These are phyloP conservation scores for Strix uralensis DNA, from an alignment of 2,113 vertebrate species.

Conservation along the genomic window DNA sequence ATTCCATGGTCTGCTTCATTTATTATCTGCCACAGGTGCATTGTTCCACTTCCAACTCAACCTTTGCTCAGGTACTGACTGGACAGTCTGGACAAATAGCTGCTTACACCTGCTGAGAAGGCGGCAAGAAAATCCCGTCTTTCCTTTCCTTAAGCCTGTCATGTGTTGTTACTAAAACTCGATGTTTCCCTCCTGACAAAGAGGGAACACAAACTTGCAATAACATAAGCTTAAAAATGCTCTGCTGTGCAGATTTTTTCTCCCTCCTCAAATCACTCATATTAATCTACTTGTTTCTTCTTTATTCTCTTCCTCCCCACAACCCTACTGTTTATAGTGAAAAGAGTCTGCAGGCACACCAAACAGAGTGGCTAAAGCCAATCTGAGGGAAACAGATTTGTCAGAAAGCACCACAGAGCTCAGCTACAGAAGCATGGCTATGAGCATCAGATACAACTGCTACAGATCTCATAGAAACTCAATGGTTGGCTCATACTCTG, in stretches of 20 bases:
- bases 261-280: neutral
- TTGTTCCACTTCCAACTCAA: neutral
- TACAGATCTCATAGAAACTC: neutral
- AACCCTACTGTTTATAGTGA: neutral
- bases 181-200: neutral
- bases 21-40: neutral
- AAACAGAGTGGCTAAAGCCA: neutral
- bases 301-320: neutral
- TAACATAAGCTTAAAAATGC: neutral
- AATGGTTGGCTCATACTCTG: neutral
- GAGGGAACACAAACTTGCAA: neutral
- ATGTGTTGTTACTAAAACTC: neutral
- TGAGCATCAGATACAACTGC: neutral
- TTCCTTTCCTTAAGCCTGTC: neutral
- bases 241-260: neutral
- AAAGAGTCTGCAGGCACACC: neutral
- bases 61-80: neutral
- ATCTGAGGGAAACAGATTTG: neutral
- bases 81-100: neutral
- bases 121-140: neutral
- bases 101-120: neutral
- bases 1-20: neutral
- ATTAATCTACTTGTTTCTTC: neutral
- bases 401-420: neutral
- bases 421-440: neutral